Evolutionary conservation across 2,888 invertebrate species (phyloP).

Genomic region (Drosophila yooni): DNA sequence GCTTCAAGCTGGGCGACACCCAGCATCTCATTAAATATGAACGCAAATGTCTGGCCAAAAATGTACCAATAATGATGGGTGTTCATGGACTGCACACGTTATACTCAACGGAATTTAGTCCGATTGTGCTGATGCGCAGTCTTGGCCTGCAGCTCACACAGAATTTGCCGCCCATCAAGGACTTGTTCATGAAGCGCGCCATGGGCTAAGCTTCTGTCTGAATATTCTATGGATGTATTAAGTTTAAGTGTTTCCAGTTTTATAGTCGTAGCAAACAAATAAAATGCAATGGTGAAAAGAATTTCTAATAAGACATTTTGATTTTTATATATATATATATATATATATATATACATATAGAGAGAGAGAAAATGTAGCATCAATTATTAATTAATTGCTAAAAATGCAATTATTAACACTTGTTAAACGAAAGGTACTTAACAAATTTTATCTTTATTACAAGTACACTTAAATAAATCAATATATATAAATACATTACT

Average conservation of each 20-base stretch:
- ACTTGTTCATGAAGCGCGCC: conserved; percentile 80
- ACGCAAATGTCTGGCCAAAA: conserved; percentile 92
- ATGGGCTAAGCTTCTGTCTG: conserved; percentile 74
- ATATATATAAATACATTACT: conserved; percentile 50
- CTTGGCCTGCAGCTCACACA: conserved; percentile 93
- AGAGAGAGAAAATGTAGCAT: conserved; percentile 41
- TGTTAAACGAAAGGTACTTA: conserved; percentile 77
- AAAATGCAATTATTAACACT: conserved; percentile 58
- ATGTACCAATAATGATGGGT: conserved; percentile 94
- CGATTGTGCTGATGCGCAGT: conserved; percentile 92
- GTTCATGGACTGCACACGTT: conserved; percentile 94
- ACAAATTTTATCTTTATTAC: conserved; percentile 77
- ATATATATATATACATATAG: conserved; percentile 34
- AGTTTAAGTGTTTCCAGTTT: conserved; percentile 55
- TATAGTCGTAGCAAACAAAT: conserved; percentile 17
- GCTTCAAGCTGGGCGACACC: conserved; percentile 90
- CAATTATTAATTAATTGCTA: conserved; percentile 43
- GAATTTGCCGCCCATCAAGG: conserved; percentile 90
- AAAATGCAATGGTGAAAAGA: conserved; percentile 19
- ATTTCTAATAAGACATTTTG: background rate
- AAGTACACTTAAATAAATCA: conserved; percentile 46
- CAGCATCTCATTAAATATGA: conserved; percentile 93
- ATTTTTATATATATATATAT: conserved; percentile 23
- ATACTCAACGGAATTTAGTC: conserved; percentile 90
- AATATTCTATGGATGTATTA: background rate